phyloP scores from a whole-genome alignment of 1,140 invertebrate genomes.

The Polypedilum vanderplanki region DNA sequence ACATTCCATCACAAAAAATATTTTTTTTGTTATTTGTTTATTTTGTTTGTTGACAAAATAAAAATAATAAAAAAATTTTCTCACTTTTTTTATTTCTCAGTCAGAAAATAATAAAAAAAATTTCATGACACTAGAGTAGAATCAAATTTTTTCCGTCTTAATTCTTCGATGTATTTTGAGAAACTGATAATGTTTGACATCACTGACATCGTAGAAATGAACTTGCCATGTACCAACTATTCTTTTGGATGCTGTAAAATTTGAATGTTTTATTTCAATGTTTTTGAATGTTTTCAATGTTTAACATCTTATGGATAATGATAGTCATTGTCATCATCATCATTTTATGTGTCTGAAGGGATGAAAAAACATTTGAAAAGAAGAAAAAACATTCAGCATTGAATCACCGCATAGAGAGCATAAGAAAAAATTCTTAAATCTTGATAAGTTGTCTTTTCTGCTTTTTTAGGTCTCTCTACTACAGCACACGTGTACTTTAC shows the following conservation, averaged over 20 bases:
- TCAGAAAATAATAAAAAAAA: slow-evolving; percentile 15
- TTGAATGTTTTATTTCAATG: background rate
- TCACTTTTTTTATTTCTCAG: background rate
- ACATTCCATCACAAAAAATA: background rate
- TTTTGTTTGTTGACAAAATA: background rate
- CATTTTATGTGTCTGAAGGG: background rate
- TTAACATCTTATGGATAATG: background rate
- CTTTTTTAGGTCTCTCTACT: background rate
- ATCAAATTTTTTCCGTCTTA: background rate
- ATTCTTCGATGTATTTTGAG: slow-evolving; percentile 9
- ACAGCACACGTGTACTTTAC: background rate
- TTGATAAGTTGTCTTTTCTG: background rate
- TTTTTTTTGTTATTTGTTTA: background rate
- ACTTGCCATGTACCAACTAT: background rate
- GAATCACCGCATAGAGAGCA: background rate
- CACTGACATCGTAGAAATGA: background rate
- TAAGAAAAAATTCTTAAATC: background rate
- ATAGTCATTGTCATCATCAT: background rate
- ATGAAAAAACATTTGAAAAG: background rate
- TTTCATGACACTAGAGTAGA: background rate
- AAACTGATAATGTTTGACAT: slow-evolving; percentile 26
- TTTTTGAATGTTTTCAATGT: background rate
- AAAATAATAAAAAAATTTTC: slow-evolving; percentile 8
- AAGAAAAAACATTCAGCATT: background rate
- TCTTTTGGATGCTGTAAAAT: background rate